phyloP scores from a whole-genome alignment of 2,113 vertebrate genomes.

The Mixornis gularis region DNA sequence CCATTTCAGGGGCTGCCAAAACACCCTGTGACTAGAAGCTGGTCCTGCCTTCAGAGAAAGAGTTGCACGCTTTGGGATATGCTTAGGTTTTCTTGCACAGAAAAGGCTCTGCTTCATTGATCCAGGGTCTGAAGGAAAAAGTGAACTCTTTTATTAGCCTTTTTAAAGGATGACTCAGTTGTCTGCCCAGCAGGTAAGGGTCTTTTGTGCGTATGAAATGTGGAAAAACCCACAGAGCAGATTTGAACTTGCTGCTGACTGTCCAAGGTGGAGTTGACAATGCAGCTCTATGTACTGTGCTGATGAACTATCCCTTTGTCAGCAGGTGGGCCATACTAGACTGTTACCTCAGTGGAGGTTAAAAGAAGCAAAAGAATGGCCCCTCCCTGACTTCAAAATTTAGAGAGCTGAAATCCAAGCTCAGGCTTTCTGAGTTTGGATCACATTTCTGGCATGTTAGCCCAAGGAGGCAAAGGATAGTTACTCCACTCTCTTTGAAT shows the following conservation, averaged over 20 bases:
- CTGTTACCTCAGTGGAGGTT: neutral
- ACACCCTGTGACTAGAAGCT: neutral
- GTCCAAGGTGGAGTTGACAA: neutral
- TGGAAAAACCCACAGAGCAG: neutral
- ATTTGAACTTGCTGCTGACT: neutral
- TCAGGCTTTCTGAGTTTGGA: neutral
- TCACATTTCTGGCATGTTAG: neutral
- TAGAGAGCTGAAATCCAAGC: neutral
- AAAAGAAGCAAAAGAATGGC: neutral
- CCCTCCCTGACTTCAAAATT: neutral
- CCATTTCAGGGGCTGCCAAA: neutral
- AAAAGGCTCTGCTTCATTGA: neutral
- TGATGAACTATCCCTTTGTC: neutral
- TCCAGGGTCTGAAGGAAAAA: neutral
- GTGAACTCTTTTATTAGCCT: neutral
- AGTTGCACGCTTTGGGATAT: neutral
- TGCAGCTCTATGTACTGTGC: neutral
- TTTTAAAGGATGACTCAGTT: neutral
- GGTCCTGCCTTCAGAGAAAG: neutral
- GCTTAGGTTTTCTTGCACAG: accelerated
- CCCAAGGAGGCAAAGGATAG: neutral
- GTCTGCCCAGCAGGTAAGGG: neutral
- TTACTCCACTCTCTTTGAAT: neutral
- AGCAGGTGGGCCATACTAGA: neutral
- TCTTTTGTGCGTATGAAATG: neutral